A percentile compares a stretch with the other conserved stretches of the same genome.
Conservation (phyloP, 2,113 vertebrate species). For the Trinectes maculatus region DNA sequence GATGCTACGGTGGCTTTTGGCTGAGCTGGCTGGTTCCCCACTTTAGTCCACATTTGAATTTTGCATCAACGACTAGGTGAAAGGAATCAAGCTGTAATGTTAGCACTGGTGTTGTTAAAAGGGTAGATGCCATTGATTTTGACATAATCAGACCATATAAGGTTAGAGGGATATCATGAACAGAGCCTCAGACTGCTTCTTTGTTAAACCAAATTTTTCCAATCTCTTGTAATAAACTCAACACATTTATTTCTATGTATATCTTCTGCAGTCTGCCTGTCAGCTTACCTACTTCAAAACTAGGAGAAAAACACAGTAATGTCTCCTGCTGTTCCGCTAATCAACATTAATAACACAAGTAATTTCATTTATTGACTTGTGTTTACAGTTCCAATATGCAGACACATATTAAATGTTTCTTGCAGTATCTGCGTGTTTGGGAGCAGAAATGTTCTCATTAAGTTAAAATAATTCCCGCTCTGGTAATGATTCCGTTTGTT, state of each 20-base stretch:
- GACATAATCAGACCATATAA: neutral
- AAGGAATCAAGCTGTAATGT: too few species aligned
- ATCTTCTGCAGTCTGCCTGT: too few species aligned
- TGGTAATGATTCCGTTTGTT: conserved; percentile 12
- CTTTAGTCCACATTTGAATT: too few species aligned
- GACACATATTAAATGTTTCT: neutral
- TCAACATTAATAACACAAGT: neutral
- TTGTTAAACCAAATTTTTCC: too few species aligned
- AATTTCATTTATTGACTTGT: neutral
- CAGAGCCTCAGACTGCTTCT: neutral
- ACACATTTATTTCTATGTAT: neutral
- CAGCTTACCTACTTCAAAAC: too few species aligned
- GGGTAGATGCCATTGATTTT: neutral
- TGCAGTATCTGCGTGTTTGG: neutral
- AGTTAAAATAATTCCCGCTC: conserved; percentile 7
- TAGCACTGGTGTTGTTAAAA: neutral
- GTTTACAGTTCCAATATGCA: neutral
- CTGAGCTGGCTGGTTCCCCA: neutral
- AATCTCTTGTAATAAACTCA: neutral
- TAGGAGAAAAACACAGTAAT: too few species aligned
- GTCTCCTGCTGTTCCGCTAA: neutral
- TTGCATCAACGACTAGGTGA: neutral
- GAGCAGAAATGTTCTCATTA: conserved; percentile 5
- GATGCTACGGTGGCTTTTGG: neutral
- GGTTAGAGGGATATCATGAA: neutral